These are phyloP conservation scores for Candidula unifasciata DNA, from an alignment of 2,888 invertebrate genomes.

Conservation along the genomic window DNA sequence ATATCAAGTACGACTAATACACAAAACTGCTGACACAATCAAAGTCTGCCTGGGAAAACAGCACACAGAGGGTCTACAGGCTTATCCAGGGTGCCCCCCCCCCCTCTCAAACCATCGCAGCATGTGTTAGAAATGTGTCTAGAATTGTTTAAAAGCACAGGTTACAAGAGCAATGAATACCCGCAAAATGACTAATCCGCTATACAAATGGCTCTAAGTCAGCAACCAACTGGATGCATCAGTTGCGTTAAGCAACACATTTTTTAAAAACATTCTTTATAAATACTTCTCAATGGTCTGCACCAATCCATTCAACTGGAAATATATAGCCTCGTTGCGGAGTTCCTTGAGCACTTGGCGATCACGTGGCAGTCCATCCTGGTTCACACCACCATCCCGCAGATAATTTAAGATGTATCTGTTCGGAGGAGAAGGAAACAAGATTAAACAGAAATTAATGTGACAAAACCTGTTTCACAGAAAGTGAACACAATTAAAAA, in stretches of 20 bases:
- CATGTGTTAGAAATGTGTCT: not conserved
- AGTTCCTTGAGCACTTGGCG: conserved; percentile 70
- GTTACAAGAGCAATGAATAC: not conserved
- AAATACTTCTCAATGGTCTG: conserved; percentile 71
- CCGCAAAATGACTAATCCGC: conserved; percentile 11
- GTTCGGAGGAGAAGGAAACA: not conserved
- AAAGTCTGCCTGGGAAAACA: not conserved
- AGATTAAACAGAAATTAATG: no score
- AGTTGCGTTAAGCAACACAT: conserved; percentile 1
- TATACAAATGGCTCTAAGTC: conserved; percentile 6
- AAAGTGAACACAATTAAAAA: no score
- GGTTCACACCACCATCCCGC: conserved; percentile 70
- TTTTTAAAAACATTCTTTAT: conserved; percentile 22
- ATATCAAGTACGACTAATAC: no score
- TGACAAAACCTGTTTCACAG: no score
- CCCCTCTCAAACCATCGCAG: not conserved
- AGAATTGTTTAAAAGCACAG: not conserved
- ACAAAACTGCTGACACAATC: no score
- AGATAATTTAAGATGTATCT: conserved; percentile 73
- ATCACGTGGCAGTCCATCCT: conserved; percentile 70
- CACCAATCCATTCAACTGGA: conserved; percentile 71
- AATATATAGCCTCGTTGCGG: conserved; percentile 72
- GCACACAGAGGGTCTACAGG: not conserved
- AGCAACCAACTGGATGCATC: conserved; percentile 19
- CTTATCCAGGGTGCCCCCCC: not conserved